Evolutionary conservation across 2,888 invertebrate species (phyloP).

Genomic region (Calephelis perditalis): DNA sequence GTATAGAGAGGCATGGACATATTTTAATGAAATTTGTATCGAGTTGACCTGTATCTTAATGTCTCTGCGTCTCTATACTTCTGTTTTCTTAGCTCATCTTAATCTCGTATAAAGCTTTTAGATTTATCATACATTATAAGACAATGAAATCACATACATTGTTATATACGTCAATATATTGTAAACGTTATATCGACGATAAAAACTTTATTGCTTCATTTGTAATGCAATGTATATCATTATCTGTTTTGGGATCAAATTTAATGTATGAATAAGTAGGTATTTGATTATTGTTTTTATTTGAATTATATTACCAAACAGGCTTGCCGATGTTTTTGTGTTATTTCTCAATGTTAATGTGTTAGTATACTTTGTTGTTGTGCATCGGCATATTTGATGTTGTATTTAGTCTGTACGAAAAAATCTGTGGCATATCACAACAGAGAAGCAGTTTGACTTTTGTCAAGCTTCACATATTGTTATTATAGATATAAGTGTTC

Average conservation of each 20-base stretch:
- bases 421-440: constrained; percentile 70
- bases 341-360: not conserved
- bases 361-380: too few relatives aligned
- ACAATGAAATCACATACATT: constrained; percentile 5
- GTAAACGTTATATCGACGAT: constrained; percentile 7
- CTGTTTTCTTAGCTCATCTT: constrained; percentile 10
- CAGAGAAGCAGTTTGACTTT: constrained; percentile 40
- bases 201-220: constrained; percentile 10
- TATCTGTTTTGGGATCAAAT: constrained; percentile 68
- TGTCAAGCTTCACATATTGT: constrained; percentile 54
- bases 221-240: constrained; percentile 33
- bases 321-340: constrained; percentile 15
- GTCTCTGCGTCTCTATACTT: not conserved
- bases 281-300: constrained; percentile 23
- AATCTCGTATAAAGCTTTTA: constrained; percentile 5
- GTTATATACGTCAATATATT: not conserved
- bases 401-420: constrained; percentile 19
- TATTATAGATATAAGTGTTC: constrained; percentile 68
- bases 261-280: constrained; percentile 32
- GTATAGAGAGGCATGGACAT: constrained; percentile 5
- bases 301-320: constrained; percentile 4
- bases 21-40: not conserved
- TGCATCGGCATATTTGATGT: constrained; percentile 1
- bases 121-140: constrained; percentile 10
- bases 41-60: not conserved